Base-by-base conservation (phyloP, 2,888 invertebrate species). In the Epinotia brunnichana region DNA sequence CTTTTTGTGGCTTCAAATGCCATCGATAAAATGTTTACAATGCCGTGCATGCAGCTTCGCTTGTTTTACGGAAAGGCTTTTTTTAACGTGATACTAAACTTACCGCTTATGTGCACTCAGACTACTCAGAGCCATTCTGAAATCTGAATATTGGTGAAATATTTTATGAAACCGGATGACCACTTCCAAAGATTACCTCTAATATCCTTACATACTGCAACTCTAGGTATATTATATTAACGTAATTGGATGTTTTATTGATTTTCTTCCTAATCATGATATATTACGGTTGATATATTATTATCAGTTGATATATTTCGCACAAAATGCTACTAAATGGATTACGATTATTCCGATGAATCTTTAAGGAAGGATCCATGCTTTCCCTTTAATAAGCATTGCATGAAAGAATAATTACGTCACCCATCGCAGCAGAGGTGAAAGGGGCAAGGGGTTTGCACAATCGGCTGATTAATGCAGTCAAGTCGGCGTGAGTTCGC, bases 391-490 rank as follows among this genome's bases (percentile, higher is more conserved):
- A 63, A 70, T 57, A 35, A 57, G 48, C 67, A 51, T 39, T 48
- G 59, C 63, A 59, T 69, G 51, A 56, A 67, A 68, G 57, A 69
- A 69, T 69, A 73, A 69, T 72, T 72, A 68, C 73, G 63, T 73
- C 73, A 63, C 56, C 70, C 62, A 71, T 61, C 68, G 67, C 41
- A 41, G 66, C 64, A 44, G 66, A 71, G 71, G 72, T 72, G 72
- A 72, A 72, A 72, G 72, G 62, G 73, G 63, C 68, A 69, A 73
- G 57, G 57, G 56, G 57, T 62, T 73, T 73, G 68, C 73, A 73
- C 73, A 73, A 73, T 73, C 68, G 51, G 48, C 63, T 69, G 73
- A 73, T 73, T 69, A 73, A 73, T 73, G 69, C 73, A 62, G 68
- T 62, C 56, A 57, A 51, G 72, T 51, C 56, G 61, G 62, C 72